Conservation (phyloP, 2,797 vertebrate genomes). For the Clarias pachynema region DNA sequence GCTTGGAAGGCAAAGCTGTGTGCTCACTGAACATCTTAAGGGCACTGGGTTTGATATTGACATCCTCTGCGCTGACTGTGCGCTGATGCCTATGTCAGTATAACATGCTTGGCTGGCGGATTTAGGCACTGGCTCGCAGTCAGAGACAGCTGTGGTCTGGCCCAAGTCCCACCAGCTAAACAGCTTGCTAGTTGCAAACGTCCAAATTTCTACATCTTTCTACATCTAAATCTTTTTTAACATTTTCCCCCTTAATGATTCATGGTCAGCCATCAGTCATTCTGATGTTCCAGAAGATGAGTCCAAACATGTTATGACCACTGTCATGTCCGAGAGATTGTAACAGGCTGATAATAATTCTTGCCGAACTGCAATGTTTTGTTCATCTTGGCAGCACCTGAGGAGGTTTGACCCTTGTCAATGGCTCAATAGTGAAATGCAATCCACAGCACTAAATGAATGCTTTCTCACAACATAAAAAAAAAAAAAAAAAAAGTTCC, state of each 20-base stretch:
- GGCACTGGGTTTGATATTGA: conserved; percentile 25
- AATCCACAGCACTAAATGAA: neutral
- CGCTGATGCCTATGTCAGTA: conserved; percentile 15
- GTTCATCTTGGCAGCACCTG: neutral
- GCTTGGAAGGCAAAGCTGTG: neutral
- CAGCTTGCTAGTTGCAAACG: neutral
- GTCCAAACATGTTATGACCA: neutral
- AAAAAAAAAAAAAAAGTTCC: too few species aligned
- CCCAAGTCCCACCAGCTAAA: conserved; percentile 1
- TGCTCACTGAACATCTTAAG: neutral
- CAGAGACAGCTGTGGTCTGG: conserved; percentile 7
- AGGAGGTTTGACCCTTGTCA: neutral
- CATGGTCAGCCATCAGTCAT: neutral
- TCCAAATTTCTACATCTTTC: neutral
- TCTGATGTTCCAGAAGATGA: neutral
- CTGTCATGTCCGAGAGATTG: neutral
- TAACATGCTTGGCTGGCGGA: conserved; percentile 11
- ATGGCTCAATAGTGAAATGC: neutral
- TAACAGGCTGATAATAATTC: neutral
- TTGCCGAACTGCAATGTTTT: neutral
- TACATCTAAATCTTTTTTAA: neutral
- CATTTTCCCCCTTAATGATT: neutral
- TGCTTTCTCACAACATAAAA: neutral
- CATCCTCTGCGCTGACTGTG: conserved; percentile 3
- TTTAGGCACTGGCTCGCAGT: conserved; percentile 8